phyloP scores from a whole-genome alignment of 2,888 invertebrate genomes.

The Nysson spinosus region DNA sequence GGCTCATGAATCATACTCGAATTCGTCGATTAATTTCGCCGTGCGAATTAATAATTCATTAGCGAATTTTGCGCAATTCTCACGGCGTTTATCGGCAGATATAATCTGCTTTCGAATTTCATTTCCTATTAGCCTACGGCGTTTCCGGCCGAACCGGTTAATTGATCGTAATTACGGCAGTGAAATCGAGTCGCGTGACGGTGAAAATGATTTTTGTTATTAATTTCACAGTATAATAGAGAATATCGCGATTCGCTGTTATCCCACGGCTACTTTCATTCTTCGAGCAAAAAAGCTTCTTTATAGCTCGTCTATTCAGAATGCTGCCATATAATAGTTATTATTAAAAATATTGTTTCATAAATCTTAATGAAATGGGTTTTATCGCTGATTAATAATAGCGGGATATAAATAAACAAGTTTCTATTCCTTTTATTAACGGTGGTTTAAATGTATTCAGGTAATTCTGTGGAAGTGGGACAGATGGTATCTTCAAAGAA shows the following conservation, averaged over 20 bases:
- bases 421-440: no score
- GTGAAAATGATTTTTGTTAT: constrained; percentile 29
- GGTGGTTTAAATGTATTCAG: no score
- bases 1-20: constrained; percentile 1
- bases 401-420: no score
- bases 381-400: no score
- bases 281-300: not conserved
- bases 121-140: constrained; percentile 48
- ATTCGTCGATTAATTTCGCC: constrained; percentile 32
- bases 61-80: constrained; percentile 37
- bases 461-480: no score
- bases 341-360: no score
- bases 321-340: no score
- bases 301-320: no score
- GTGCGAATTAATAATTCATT: constrained; percentile 34
- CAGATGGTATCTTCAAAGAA: no score
- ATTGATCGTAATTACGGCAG: constrained; percentile 50
- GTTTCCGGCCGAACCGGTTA: constrained; percentile 60
- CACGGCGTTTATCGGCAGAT: constrained; percentile 12
- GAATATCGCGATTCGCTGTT: no score
- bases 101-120: constrained; percentile 63
- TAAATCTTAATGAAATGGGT: no score
- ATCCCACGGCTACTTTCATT: not conserved
- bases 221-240: no score
- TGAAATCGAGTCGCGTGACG: constrained; percentile 45